phyloP scores from a whole-genome alignment of 1,140 invertebrate species.

The Nomia melanderi region DNA sequence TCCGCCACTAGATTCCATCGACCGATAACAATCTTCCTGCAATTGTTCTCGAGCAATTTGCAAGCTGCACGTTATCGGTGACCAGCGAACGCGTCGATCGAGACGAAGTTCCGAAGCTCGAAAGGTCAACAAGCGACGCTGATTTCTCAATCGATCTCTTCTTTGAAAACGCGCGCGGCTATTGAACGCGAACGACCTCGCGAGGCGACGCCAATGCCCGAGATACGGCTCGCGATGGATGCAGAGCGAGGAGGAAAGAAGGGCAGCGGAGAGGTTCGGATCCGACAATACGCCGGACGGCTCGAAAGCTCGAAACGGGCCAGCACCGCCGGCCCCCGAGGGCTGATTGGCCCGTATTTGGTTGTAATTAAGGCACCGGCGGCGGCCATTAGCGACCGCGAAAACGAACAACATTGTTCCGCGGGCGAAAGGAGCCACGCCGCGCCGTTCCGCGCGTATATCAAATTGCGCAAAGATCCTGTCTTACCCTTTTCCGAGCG shows the following conservation, averaged over 20 bases:
- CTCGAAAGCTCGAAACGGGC: constrained; percentile 42
- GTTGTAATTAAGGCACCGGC: constrained; percentile 75
- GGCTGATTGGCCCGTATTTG: constrained; percentile 75
- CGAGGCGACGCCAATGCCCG: constrained; percentile 26
- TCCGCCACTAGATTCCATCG: no score
- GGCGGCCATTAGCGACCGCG: constrained; percentile 70
- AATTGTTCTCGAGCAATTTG: no score
- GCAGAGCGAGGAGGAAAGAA: constrained; percentile 27
- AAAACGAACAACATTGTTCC: constrained; percentile 74
- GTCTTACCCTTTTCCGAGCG: constrained; percentile 4
- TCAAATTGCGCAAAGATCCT: constrained; percentile 61
- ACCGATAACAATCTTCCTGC: no score
- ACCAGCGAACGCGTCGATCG: no score
- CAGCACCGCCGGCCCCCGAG: constrained; percentile 57
- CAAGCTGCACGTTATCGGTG: no score
- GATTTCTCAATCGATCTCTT: no score
- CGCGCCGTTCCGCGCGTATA: constrained; percentile 56
- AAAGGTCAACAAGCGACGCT: no score
- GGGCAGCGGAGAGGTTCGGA: constrained; percentile 18
- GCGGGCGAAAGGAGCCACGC: constrained; percentile 47
- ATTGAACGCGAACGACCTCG: neutral
- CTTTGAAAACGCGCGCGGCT: no score
- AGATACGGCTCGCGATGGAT: constrained; percentile 9
- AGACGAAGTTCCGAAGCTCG: no score
- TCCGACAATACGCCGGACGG: constrained; percentile 51